Conservation (phyloP, 2,888 invertebrate genomes). For the Augiades crinisus region DNA sequence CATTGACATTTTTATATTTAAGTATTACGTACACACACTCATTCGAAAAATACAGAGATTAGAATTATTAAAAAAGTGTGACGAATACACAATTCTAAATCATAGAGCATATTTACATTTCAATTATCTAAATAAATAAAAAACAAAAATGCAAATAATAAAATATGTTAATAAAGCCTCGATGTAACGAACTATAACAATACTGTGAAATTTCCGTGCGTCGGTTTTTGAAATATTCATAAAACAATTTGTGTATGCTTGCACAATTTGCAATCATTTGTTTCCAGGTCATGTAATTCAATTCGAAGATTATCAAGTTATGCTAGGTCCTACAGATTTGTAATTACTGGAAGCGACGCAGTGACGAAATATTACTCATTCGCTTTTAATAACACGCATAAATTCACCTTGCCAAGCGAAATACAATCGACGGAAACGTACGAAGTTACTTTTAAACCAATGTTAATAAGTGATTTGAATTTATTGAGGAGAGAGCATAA, state of each 20-base stretch:
- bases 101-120: too few relatives aligned
- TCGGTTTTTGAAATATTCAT: conserved; percentile 5
- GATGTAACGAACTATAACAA: too few relatives aligned
- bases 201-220: too few relatives aligned
- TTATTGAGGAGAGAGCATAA: neutral
- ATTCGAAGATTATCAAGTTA: conserved; percentile 18
- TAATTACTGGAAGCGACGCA: neutral
- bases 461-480: neutral
- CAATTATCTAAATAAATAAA: too few relatives aligned
- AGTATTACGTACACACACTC: too few relatives aligned
- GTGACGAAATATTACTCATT: conserved; percentile 9
- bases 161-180: too few relatives aligned
- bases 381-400: conserved; percentile 1
- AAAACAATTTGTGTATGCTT: neutral
- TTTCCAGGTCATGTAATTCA: conserved; percentile 17
- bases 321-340: conserved; percentile 8
- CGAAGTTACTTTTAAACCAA: conserved; percentile 11
- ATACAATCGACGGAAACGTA: conserved; percentile 8
- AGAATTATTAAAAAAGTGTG: too few relatives aligned
- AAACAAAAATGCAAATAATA: too few relatives aligned
- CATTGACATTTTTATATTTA: too few relatives aligned
- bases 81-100: too few relatives aligned
- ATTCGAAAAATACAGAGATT: too few relatives aligned
- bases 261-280: neutral
- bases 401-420: neutral